These are phyloP conservation scores for Suricata suricatta DNA, from an alignment of 2,113 vertebrate genomes.

Conservation along the genomic window DNA sequence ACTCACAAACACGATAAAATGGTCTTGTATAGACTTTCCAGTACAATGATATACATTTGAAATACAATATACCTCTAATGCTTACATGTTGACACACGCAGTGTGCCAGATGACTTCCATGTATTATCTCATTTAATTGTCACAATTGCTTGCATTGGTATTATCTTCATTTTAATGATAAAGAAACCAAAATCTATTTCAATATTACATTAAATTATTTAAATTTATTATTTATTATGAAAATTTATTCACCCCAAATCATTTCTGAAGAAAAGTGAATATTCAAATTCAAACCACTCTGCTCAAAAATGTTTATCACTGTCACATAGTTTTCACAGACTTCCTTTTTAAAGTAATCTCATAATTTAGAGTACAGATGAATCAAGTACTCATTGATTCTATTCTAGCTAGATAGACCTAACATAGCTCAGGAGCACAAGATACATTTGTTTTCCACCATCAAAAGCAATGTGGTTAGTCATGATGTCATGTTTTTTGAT, in stretches of 20 bases:
- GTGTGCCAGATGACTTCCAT: neutral
- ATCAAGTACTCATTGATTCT: neutral
- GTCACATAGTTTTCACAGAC: neutral
- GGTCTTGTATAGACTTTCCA: conserved; percentile 26
- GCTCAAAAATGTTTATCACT: neutral
- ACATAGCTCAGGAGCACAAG: neutral
- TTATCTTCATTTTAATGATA: neutral
- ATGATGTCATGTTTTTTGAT: neutral
- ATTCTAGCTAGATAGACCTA: neutral
- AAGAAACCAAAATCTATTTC: conserved; percentile 13
- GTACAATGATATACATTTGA: conserved; percentile 26
- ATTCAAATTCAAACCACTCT: neutral
- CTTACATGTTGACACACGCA: neutral
- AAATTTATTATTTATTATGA: neutral
- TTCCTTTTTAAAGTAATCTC: neutral
- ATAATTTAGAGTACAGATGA: neutral
- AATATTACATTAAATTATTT: neutral
- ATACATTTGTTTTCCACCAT: conserved; percentile 27
- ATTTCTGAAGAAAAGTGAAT: conserved; percentile 23
- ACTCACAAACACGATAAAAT: conserved; percentile 15
- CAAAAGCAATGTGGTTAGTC: conserved; percentile 25
- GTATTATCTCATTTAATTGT: conserved; percentile 52
- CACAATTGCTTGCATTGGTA: neutral
- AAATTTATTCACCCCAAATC: conserved; percentile 11
- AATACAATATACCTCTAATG: conserved; percentile 23